phyloP scores from a whole-genome alignment of 2,888 invertebrate genomes.

The Hydropsyche betteni region DNA sequence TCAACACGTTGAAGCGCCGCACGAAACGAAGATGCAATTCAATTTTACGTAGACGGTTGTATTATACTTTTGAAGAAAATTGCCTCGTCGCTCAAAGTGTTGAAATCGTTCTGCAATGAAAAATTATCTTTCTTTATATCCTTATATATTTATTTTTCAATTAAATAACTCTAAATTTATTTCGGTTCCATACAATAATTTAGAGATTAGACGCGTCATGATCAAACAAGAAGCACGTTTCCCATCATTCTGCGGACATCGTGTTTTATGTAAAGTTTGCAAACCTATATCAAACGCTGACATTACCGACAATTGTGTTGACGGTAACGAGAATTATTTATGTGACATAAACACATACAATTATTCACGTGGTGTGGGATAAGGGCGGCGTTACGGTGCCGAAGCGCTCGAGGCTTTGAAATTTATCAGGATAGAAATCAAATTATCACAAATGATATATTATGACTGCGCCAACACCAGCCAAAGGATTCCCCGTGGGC shows the following conservation, averaged over 20 bases:
- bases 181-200: no score
- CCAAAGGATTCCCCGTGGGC: conserved; percentile 13
- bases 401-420: conserved; percentile 16
- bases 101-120: no score
- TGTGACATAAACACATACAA: conserved; percentile 41
- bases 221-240: no score
- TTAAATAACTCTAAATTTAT: no score
- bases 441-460: conserved; percentile 37
- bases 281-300: conserved; percentile 44
- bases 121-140: no score
- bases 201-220: no score
- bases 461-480: background rate
- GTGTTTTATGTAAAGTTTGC: conserved; percentile 39
- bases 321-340: conserved; percentile 44
- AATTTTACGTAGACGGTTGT: no score
- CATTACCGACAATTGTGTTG: conserved; percentile 43
- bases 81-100: no score
- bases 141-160: no score
- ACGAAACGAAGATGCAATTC: no score
- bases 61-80: no score
- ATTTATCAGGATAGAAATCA: conserved; percentile 38
- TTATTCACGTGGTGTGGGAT: conserved; percentile 34
- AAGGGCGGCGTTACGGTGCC: background rate
- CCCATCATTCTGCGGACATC: background rate
- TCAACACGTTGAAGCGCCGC: background rate